Evolutionary conservation across 2,113 vertebrate species (phyloP).

Genomic region (Cyanocitta stelleri): DNA sequence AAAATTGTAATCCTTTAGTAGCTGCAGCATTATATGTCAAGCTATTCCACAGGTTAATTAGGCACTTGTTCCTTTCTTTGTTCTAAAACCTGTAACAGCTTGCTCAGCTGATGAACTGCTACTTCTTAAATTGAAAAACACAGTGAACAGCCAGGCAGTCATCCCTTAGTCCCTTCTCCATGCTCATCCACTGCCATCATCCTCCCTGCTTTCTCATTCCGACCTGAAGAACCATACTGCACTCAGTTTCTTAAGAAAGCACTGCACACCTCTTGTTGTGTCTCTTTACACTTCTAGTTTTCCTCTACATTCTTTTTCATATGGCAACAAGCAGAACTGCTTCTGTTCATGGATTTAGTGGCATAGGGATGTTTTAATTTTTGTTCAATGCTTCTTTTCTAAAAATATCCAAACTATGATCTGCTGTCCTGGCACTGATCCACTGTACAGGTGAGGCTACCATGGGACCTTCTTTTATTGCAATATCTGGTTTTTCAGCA

Average conservation of each 20-base stretch:
- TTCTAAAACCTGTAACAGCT: background rate
- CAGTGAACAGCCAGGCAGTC: background rate
- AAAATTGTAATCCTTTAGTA: background rate
- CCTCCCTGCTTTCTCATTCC: background rate
- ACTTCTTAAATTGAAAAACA: background rate
- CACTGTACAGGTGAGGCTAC: background rate
- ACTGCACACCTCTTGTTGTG: background rate
- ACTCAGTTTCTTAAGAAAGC: background rate
- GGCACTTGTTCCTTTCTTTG: background rate
- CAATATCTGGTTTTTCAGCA: background rate
- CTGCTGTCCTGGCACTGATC: background rate
- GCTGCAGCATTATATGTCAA: background rate
- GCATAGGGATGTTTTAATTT: background rate
- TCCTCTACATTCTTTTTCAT: background rate
- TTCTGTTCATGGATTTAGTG: background rate
- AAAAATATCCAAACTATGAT: background rate
- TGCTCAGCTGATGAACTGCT: background rate
- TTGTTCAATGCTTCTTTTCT: background rate
- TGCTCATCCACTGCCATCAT: background rate
- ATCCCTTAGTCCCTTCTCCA: background rate
- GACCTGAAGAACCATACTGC: background rate
- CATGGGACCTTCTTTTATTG: background rate
- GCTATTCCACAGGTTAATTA: background rate
- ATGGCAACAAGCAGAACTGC: background rate
- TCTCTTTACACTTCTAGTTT: accelerated